Percentiles rank a stretch among this genome's conserved stretches.
Conservation (phyloP, 2,888 invertebrate species). For the Xylota segnis region DNA sequence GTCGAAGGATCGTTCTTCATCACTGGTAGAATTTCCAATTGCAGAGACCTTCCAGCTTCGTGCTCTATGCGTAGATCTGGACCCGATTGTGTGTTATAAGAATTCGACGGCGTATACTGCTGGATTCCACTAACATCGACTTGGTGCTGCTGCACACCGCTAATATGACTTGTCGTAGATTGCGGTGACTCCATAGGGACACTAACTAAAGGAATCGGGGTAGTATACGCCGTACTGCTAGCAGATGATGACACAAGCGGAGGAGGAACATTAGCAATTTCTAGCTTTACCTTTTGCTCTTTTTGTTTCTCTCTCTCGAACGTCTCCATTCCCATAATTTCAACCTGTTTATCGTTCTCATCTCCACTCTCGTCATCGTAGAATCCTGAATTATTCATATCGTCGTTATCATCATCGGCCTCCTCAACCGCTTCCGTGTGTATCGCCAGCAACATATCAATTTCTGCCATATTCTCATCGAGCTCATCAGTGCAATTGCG, state of each 20-base stretch:
- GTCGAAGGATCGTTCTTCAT: slow-evolving; percentile 55
- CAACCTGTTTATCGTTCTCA: slow-evolving; percentile 46
- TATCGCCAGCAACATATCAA: slow-evolving; percentile 67
- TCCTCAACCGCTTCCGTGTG: slow-evolving; percentile 52
- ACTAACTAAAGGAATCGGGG: neutral
- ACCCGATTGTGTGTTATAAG: slow-evolving; percentile 17
- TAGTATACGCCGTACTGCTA: neutral
- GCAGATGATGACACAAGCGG: slow-evolving; percentile 31
- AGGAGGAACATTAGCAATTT: slow-evolving; percentile 48
- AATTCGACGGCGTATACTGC: slow-evolving; percentile 30
- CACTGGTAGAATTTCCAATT: slow-evolving; percentile 60
- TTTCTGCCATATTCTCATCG: slow-evolving; percentile 77
- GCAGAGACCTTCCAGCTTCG: slow-evolving; percentile 31
- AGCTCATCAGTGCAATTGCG: slow-evolving; percentile 51
- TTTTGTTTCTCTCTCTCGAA: slow-evolving; percentile 68
- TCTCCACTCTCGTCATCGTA: slow-evolving; percentile 43
- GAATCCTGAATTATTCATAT: slow-evolving; percentile 48
- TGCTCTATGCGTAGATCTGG: slow-evolving; percentile 32
- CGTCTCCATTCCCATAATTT: slow-evolving; percentile 67
- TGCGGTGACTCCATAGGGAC: slow-evolving; percentile 24
- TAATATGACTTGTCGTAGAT: neutral
- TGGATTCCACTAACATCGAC: slow-evolving; percentile 28
- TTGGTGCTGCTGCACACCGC: neutral
- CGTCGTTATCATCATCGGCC: slow-evolving; percentile 46
- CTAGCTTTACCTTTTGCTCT: slow-evolving; percentile 61